Percentiles rank a stretch among this genome's conserved stretches.
Evolutionary conservation across 1,140 invertebrate genomes (phyloP).

Genomic region (Eumaeus atala): DNA sequence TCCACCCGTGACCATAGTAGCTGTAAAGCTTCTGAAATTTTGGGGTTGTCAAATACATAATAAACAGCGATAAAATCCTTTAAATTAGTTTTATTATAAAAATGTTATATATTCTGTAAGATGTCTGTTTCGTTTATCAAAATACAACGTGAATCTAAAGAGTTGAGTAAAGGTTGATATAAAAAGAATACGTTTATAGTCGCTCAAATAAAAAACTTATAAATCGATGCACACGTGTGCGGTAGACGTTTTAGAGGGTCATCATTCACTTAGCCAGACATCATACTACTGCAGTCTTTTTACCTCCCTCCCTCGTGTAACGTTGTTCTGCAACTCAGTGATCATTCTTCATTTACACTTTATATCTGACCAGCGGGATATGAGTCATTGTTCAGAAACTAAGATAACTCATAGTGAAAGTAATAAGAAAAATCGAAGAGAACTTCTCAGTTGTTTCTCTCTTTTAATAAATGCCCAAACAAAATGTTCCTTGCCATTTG

Average conservation of each 20-base stretch:
- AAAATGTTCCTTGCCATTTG: constrained; percentile 75
- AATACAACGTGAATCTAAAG: too few relatives aligned
- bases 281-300: constrained; percentile 18
- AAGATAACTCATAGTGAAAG: constrained; percentile 25
- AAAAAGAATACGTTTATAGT: too few relatives aligned
- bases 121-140: too few relatives aligned
- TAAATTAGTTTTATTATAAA: too few relatives aligned
- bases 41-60: too few relatives aligned
- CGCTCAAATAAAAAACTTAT: not conserved
- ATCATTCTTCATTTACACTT: constrained; percentile 67
- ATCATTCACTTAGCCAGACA: constrained; percentile 58
- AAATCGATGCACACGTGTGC: not conserved
- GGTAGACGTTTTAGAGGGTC: constrained; percentile 20
- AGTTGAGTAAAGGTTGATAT: too few relatives aligned
- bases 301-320: constrained; percentile 21
- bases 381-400: not conserved
- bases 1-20: too few relatives aligned
- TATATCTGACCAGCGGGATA: constrained; percentile 3
- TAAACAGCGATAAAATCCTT: too few relatives aligned
- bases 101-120: too few relatives aligned
- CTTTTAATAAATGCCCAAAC: constrained; percentile 69
- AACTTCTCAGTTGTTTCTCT: constrained; percentile 55
- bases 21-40: too few relatives aligned
- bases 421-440: constrained; percentile 52
- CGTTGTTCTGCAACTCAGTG: constrained; percentile 36